Conservation (phyloP, 2,797 vertebrate species). For the Zalophus californianus region DNA sequence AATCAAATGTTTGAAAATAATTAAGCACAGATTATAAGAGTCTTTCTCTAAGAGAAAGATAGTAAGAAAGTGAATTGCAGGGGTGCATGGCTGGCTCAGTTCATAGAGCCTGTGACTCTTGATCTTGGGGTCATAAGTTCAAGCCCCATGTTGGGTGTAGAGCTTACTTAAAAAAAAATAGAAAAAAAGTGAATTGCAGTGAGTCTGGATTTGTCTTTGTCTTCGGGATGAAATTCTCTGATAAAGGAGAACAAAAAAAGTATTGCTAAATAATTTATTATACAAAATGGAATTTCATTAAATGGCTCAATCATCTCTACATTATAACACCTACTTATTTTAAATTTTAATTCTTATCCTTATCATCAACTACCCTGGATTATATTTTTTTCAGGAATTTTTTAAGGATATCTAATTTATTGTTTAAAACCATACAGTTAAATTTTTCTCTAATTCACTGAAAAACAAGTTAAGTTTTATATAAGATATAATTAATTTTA, state of each 20-base stretch:
- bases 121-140: not conserved
- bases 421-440: not conserved
- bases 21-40: not conserved
- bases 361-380: not conserved
- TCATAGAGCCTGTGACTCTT: not conserved
- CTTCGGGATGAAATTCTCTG: not conserved
- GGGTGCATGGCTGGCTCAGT: not conserved
- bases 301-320: not conserved
- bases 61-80: not conserved
- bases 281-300: not conserved
- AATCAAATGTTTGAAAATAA: not conserved
- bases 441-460: not conserved
- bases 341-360: not conserved
- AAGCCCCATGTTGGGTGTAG: not conserved
- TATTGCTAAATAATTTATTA: not conserved
- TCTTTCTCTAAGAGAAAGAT: not conserved
- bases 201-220: not conserved
- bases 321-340: not conserved
- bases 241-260: not conserved
- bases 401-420: not conserved
- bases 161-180: not conserved
- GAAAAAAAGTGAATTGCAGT: not conserved
- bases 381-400: not conserved
- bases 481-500: not conserved
- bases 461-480: slow-evolving; percentile 2